Evolutionary conservation across 1,140 invertebrate genomes (phyloP).

Genomic region (Drosophila truncata): DNA sequence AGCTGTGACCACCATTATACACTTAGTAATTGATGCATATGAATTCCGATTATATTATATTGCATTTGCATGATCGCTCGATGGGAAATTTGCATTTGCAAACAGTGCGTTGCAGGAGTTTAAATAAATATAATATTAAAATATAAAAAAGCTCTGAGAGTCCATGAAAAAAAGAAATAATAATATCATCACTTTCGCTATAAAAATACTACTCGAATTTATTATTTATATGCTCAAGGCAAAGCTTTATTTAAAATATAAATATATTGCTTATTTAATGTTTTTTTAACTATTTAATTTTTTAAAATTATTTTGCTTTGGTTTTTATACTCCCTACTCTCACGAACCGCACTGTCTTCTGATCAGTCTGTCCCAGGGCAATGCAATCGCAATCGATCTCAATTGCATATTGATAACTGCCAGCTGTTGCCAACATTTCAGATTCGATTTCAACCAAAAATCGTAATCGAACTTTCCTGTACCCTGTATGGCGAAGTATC

Average conservation of each 20-base stretch:
- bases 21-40: conserved; percentile 36
- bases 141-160: not conserved
- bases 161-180: too few species aligned
- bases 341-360: conserved; percentile 11
- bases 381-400: conserved; percentile 23
- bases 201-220: too few species aligned
- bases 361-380: not conserved
- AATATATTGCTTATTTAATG: not conserved
- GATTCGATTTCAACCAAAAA: not conserved
- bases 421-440: not conserved
- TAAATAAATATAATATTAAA: too few species aligned
- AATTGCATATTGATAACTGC: conserved; percentile 10
- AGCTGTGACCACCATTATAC: conserved; percentile 44
- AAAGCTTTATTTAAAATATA: not conserved
- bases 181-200: too few species aligned
- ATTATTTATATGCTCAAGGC: not conserved
- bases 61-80: conserved; percentile 29
- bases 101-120: conserved; percentile 17
- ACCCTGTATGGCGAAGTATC: not conserved
- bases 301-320: too few species aligned
- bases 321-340: not conserved
- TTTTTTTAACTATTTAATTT: not conserved
- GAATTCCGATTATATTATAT: conserved; percentile 31
- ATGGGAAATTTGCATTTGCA: conserved; percentile 14
- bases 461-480: not conserved